Conservation (phyloP, 2,113 vertebrate genomes). For the Anolis carolinensis region DNA sequence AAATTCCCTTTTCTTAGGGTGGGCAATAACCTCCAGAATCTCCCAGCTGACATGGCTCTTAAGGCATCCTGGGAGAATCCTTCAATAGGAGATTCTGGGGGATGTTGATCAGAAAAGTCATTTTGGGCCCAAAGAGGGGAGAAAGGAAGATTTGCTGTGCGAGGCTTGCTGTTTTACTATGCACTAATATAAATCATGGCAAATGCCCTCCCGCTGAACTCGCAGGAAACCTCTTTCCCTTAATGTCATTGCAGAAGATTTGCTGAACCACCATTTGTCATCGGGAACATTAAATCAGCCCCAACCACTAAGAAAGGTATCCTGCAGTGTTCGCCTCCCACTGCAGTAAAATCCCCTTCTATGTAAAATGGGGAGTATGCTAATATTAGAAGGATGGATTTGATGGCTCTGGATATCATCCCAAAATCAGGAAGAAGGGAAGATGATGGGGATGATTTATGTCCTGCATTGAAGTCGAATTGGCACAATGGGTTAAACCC, state of each 20-base stretch:
- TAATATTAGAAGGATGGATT: too few species aligned
- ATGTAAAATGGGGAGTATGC: background rate
- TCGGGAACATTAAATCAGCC: slow-evolving; percentile 40
- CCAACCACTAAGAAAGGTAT: slow-evolving; percentile 43
- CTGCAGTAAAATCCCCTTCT: background rate
- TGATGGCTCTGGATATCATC: background rate
- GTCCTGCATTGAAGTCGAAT: too few species aligned
- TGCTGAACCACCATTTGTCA: background rate
- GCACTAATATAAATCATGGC: background rate
- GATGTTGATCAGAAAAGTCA: too few species aligned
- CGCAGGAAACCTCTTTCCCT: too few species aligned
- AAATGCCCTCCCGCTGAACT: background rate
- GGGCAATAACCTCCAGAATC: too few species aligned
- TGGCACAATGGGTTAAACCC: too few species aligned
- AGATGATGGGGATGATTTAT: too few species aligned
- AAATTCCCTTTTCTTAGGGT: too few species aligned
- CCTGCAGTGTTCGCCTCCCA: background rate
- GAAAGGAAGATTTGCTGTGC: background rate
- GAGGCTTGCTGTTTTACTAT: background rate
- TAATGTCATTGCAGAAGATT: too few species aligned
- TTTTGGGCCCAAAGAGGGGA: background rate
- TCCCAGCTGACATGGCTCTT: too few species aligned
- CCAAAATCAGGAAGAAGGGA: background rate
- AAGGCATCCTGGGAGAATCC: too few species aligned
- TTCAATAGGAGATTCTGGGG: too few species aligned